Conservation (phyloP, 2,888 invertebrate species). For the Galerucella pusilla region DNA sequence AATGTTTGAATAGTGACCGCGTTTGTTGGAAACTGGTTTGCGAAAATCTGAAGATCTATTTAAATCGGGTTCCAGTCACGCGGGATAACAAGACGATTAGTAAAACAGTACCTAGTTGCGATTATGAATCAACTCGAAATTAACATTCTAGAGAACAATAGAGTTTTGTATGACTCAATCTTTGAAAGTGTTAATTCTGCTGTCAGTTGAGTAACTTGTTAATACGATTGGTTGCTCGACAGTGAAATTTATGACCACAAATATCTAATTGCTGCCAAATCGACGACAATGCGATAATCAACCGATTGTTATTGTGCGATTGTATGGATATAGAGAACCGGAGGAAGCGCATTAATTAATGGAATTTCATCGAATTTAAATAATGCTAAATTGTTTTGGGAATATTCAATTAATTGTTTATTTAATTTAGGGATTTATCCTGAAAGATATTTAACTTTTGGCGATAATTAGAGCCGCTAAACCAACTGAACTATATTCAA, state of each 20-base stretch:
- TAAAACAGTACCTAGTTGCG: constrained; percentile 1
- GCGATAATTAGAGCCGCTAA: too few species aligned
- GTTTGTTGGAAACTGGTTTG: background rate
- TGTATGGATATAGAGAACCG: constrained; percentile 3
- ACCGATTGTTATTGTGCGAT: constrained; percentile 9
- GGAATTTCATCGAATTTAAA: background rate
- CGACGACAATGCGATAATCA: constrained; percentile 27
- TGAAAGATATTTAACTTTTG: background rate
- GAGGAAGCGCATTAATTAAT: constrained; percentile 6
- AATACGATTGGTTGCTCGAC: constrained; percentile 38
- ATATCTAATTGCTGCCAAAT: constrained; percentile 38
- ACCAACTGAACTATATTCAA: too few species aligned
- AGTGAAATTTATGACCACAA: constrained; percentile 33
- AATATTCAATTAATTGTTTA: background rate
- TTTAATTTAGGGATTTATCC: background rate
- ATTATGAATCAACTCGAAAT: constrained; percentile 22
- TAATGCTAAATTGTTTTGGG: background rate
- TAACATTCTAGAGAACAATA: constrained; percentile 27
- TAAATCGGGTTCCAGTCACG: background rate
- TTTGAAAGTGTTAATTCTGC: constrained; percentile 35
- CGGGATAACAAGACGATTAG: background rate
- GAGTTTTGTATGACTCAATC: constrained; percentile 34
- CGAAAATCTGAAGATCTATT: background rate
- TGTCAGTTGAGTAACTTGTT: constrained; percentile 35
- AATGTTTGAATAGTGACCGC: too few species aligned